Evolutionary conservation across 2,797 vertebrate species (phyloP).

Genomic region (Okamejei kenojei): DNA sequence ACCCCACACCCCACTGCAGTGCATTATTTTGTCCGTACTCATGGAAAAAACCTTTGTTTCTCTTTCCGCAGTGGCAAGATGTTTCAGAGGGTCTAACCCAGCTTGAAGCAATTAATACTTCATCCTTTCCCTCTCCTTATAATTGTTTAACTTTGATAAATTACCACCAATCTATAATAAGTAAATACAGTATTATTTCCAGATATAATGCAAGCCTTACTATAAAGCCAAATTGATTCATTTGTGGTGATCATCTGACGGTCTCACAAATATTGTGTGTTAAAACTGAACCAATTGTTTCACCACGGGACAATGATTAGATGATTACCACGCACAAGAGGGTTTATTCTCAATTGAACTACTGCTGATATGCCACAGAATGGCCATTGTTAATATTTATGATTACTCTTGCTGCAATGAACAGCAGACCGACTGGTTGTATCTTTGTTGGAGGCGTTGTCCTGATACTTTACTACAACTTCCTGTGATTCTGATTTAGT

Average conservation of each 20-base stretch:
- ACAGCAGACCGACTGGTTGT: not conserved
- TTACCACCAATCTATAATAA: not conserved
- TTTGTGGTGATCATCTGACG: not conserved
- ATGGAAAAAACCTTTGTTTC: not conserved
- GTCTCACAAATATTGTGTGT: not conserved
- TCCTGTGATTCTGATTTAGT: not conserved
- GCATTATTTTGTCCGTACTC: not conserved
- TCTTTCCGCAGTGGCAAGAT: not conserved
- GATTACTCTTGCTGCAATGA: not conserved
- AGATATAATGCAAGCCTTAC: not conserved
- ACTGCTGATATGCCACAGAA: not conserved
- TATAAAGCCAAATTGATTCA: not conserved
- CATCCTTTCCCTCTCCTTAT: not conserved
- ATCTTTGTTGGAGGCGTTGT: not conserved
- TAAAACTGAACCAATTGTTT: not conserved
- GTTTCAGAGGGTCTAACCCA: not conserved
- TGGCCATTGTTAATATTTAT: not conserved
- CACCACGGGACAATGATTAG: not conserved
- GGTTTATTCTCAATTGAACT: not conserved
- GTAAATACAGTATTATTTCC: not conserved
- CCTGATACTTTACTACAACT: not conserved
- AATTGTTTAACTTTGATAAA: not conserved
- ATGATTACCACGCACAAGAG: not conserved
- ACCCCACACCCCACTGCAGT: no score
- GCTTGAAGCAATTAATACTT: not conserved